Evolutionary conservation across 1,140 invertebrate species (phyloP), one percentile per base, ranked within the genome.

Genomic region (Halesus radiatus): DNA sequence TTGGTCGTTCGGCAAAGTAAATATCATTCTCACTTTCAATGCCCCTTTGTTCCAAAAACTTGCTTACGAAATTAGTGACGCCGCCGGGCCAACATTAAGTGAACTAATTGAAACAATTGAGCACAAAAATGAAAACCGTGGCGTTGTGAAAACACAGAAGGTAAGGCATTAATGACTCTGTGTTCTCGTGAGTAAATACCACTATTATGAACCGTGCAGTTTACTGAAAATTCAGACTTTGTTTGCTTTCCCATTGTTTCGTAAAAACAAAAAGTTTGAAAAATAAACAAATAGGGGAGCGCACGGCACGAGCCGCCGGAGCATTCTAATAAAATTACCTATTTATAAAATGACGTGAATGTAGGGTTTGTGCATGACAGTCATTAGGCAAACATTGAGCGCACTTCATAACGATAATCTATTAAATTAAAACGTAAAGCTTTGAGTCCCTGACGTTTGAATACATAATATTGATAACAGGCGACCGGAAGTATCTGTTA

Each of bases 331-430:
- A 82, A 54, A 82, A 82, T 80, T 82, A 83, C 70, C 78, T 80
- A 80, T 80, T 83, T 83, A 78, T 80, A 78, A 80, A 80, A 80
- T 80, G 81, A 64, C 45, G 70, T 72, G 75, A 82, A 77, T 20
- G 66, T 45, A 3, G 37, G 26, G 6, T 66, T 66, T 16, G 26
- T 66, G 18, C 22, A 50, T 81, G 80, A 83, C 80, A 81, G 82
- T 81, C 82, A 83, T 81, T 81, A 81, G 77, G 80, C 74, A 83
- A 83, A 83, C 82, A 83, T 79, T 77, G 77, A 79, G 74, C 82
- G 78, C 80, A 81, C 82, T 83, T 81, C 82, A 81, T 83, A 83
- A 83, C 64, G 80, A 83, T 81, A 81, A 80, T 83, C 80, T 83
- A 81, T 80, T 80, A 83, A 83, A 81, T 81, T 83, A 81, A 83